Evolutionary conservation across 35 echinoderm and acorn worm species (phyloP), one percentile per base, ranked within the genome.

Genomic region (Heliocidaris tuberculata): DNA sequence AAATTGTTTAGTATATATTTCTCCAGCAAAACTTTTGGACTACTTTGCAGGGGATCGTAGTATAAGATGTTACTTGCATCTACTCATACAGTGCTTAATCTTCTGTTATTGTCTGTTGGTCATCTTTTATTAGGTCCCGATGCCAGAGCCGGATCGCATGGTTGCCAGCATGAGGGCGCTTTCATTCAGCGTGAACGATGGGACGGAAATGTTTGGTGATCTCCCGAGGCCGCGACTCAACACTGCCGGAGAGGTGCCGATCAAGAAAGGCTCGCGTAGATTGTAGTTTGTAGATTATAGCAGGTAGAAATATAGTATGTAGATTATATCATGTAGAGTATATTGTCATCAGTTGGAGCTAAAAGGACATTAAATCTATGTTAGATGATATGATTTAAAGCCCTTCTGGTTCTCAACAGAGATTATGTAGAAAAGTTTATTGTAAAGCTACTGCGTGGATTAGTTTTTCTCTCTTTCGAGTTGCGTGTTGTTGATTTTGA

Each of bases 141-240:
- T 99, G 96, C 98, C 98, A 50, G 98, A 96, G 30, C 98, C 98
- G 59, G 98, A 99, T 90, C 96, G 95, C 11, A 99, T 99, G 96
- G 95, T 99, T 2, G 98, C 97, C n/a, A 99, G 98, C 31, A 97
- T 97, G 97, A 96, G 95, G 94, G 97, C 98, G 30, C 95, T 99
- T 9, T 97, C 98, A 17, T 94, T 96, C 85, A 99, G 98, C 30
- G 97, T 97, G 29, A 96, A 99, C 13, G 98, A 99, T 78, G 98
- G 98, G 60, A 99, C 98, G 48, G 97, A 99, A 86, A 97, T 97
- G 97, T 97, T 97, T 95, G 98, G 98, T 7, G 98, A 99, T 50
- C 96, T 99, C 16, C 97, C 98, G 19, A 93, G 98, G 86, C 98
- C 98, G 7, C 48, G 98, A 31, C 90, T 99, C 17, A 99, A 99